Evolutionary conservation across 2,888 invertebrate species (phyloP).

Genomic region (Eupithecia centaureata): DNA sequence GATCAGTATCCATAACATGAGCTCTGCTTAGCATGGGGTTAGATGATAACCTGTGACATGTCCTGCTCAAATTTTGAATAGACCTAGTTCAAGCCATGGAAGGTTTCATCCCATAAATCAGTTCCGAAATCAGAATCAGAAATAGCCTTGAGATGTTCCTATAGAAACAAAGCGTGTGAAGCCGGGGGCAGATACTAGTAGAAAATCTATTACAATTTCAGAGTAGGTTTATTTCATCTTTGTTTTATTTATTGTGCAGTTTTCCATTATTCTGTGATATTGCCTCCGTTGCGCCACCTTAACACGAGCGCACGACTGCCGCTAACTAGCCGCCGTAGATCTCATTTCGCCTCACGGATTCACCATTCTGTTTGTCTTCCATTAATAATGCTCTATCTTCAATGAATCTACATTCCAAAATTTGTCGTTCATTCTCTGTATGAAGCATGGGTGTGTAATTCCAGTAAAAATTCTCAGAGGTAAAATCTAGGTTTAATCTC

Average conservation of each 20-base stretch:
- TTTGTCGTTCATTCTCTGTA: constrained; percentile 1
- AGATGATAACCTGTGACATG: too few species aligned
- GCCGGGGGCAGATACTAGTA: too few species aligned
- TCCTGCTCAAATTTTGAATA: too few species aligned
- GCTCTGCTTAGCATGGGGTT: too few species aligned
- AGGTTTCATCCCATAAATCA: too few species aligned
- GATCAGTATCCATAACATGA: too few species aligned
- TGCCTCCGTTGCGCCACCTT: constrained; percentile 51
- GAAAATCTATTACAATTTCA: not conserved
- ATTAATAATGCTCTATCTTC: constrained; percentile 7
- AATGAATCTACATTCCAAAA: constrained; percentile 5
- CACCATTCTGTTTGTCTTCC: constrained; percentile 41
- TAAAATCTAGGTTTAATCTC: not conserved
- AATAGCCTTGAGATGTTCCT: too few species aligned
- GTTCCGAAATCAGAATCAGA: too few species aligned
- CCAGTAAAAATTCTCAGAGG: not conserved
- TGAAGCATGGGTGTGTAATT: not conserved
- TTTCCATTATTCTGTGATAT: constrained; percentile 8
- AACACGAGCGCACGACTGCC: constrained; percentile 55
- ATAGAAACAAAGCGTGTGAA: too few species aligned
- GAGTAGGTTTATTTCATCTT: not conserved
- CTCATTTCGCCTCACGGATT: constrained; percentile 58
- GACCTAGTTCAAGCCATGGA: too few species aligned
- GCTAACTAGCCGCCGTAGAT: constrained; percentile 63
- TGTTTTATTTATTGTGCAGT: not conserved